Evolutionary conservation across 2,888 invertebrate genomes (phyloP).

Genomic region (Amaurobius ferox): DNA sequence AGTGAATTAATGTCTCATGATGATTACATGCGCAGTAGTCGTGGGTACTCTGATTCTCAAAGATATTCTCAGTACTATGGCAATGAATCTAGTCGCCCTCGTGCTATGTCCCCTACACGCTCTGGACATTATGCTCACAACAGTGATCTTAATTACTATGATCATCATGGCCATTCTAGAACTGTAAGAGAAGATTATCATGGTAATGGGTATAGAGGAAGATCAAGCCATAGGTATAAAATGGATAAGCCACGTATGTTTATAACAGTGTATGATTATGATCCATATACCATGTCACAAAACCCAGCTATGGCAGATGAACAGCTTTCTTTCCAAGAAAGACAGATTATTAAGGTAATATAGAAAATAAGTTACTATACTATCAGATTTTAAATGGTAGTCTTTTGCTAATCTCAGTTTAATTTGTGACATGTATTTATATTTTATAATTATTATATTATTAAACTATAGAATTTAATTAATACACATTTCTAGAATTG

Average conservation of each 20-base stretch:
- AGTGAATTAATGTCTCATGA: conserved; percentile 61
- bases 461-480: too few relatives aligned
- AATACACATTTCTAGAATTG: too few relatives aligned
- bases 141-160: conserved; percentile 48
- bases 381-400: too few relatives aligned
- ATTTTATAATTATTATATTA: too few relatives aligned
- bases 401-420: too few relatives aligned
- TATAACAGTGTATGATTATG: conserved; percentile 97
- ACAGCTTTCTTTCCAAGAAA: conserved; percentile 96
- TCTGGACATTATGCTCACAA: conserved; percentile 24
- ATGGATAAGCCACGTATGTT: conserved; percentile 80
- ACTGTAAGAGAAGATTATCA: conserved; percentile 52
- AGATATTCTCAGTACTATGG: conserved; percentile 44
- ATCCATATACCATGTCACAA: conserved; percentile 98
- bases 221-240: conserved; percentile 29
- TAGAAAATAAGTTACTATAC: too few relatives aligned
- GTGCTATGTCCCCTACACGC: conserved; percentile 35
- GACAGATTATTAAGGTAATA: conserved; percentile 95
- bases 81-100: conserved; percentile 31
- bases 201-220: conserved; percentile 34
- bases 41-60: conserved; percentile 49
- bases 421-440: too few relatives aligned
- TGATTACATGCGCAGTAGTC: conserved; percentile 57
- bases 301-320: conserved; percentile 98
- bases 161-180: conserved; percentile 42